Percentiles rank a stretch among this genome's conserved stretches.
Conservation (phyloP, 2,797 vertebrate species). For the Protosalanx chinensis region DNA sequence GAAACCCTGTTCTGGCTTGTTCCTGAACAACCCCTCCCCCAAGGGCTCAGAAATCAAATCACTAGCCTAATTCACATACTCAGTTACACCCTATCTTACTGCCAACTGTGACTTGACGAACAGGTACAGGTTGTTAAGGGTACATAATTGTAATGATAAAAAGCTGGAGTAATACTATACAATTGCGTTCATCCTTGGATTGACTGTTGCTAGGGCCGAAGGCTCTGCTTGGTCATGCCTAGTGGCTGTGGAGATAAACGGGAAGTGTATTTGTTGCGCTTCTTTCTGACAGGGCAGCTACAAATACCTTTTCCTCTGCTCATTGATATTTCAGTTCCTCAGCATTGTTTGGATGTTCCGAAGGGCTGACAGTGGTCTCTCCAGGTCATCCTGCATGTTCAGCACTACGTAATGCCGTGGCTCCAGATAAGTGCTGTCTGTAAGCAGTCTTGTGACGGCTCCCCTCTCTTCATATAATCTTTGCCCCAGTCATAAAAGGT, state of each 20-base stretch:
- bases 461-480: background rate
- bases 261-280: background rate
- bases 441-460: conserved; percentile 33
- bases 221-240: background rate
- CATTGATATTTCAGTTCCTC: background rate
- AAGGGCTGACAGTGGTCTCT: conserved; percentile 32
- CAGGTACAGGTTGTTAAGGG: conserved; percentile 10
- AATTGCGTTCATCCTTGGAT: background rate
- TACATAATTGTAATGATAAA: conserved; percentile 11
- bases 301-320: background rate
- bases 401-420: conserved; percentile 28
- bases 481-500: background rate
- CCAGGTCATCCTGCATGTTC: conserved; percentile 16
- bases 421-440: conserved; percentile 22
- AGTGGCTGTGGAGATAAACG: background rate
- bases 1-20: conserved; percentile 45
- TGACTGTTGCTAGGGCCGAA: background rate
- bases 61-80: conserved; percentile 14
- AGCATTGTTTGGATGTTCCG: conserved; percentile 30
- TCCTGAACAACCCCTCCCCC: conserved; percentile 11
- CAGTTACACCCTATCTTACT: conserved; percentile 35
- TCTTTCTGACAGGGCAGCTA: no score
- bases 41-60: background rate
- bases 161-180: background rate
- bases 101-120: conserved; percentile 16